These are phyloP conservation scores for Mastomys coucha DNA, from an alignment of 2,113 vertebrate species.

Conservation along the genomic window DNA sequence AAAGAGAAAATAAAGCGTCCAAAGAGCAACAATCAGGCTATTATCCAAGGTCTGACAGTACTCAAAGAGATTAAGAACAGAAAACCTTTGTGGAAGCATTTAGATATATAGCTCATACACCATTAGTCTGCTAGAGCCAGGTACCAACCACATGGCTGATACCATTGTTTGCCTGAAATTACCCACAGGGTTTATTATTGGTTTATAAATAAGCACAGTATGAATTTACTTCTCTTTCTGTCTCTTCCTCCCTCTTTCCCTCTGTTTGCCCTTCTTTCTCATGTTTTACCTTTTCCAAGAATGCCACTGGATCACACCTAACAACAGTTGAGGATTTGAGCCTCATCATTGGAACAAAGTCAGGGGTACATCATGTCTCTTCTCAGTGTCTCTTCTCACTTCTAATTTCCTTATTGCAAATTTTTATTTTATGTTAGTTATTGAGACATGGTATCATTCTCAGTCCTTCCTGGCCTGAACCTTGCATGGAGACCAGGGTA, in stretches of 20 bases:
- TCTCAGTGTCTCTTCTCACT: neutral
- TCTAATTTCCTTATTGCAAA: neutral
- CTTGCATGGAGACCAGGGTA: neutral
- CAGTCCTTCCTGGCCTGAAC: neutral
- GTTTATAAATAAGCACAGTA: neutral
- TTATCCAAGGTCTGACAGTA: neutral
- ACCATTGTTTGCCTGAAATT: neutral
- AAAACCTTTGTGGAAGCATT: neutral
- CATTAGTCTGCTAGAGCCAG: neutral
- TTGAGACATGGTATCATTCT: neutral
- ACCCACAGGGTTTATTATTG: neutral
- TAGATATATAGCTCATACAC: fast-evolving
- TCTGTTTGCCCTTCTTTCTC: fast-evolving
- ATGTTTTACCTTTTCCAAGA: too few relatives aligned
- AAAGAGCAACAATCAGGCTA: neutral
- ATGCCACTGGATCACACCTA: neutral
- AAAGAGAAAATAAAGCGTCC: neutral
- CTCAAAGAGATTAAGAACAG: neutral
- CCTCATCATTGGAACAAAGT: neutral
- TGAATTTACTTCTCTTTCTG: neutral
- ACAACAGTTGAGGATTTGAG: neutral
- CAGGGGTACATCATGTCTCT: neutral
- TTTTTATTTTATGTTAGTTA: neutral
- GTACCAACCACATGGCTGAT: neutral
- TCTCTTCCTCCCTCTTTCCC: neutral